Evolutionary conservation across 2,888 invertebrate genomes (phyloP).

Genomic region (Adela reaumurella): DNA sequence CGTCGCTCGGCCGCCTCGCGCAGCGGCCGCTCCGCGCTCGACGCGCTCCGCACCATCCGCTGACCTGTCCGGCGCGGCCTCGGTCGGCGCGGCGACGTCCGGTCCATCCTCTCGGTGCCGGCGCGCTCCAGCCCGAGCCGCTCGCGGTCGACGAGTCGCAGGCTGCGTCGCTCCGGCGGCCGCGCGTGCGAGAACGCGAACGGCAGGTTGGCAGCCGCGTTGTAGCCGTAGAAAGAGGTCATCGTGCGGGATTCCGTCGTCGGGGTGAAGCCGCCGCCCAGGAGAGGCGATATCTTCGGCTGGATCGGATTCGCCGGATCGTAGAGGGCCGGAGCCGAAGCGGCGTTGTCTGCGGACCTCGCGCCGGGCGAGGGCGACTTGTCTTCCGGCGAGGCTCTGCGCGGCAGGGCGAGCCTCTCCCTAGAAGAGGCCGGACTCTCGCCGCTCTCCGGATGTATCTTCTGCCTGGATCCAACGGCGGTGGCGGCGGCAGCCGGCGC

Average conservation of each 20-base stretch:
- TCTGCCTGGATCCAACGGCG: constrained; percentile 31
- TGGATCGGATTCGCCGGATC: constrained; percentile 24
- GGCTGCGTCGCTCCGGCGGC: constrained; percentile 15
- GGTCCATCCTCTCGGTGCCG: constrained; percentile 15
- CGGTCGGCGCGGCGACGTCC: constrained; percentile 25
- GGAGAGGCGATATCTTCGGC: constrained; percentile 45
- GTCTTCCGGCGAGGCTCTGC: constrained; percentile 36
- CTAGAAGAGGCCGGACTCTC: constrained; percentile 22
- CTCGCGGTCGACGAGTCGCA: constrained; percentile 9
- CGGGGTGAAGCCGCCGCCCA: constrained; percentile 35
- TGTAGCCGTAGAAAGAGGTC: constrained; percentile 45
- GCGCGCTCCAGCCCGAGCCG: constrained; percentile 8
- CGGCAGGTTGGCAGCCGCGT: constrained; percentile 33
- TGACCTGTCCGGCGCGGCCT: constrained; percentile 16
- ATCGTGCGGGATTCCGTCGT: constrained; percentile 39
- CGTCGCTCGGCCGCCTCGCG: constrained; percentile 32
- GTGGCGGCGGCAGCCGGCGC: constrained; percentile 17
- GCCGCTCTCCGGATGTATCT: constrained; percentile 41
- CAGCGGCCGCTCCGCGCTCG: constrained; percentile 20
- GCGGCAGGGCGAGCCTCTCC: constrained; percentile 30
- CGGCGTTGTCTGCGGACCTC: background rate
- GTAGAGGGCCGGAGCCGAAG: constrained; percentile 9
- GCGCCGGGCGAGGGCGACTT: constrained; percentile 32
- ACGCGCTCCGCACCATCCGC: constrained; percentile 54
- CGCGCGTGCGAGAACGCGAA: constrained; percentile 46